Evolutionary conservation across 2,113 vertebrate genomes (phyloP).

Genomic region (Poicephalus meyeri): DNA sequence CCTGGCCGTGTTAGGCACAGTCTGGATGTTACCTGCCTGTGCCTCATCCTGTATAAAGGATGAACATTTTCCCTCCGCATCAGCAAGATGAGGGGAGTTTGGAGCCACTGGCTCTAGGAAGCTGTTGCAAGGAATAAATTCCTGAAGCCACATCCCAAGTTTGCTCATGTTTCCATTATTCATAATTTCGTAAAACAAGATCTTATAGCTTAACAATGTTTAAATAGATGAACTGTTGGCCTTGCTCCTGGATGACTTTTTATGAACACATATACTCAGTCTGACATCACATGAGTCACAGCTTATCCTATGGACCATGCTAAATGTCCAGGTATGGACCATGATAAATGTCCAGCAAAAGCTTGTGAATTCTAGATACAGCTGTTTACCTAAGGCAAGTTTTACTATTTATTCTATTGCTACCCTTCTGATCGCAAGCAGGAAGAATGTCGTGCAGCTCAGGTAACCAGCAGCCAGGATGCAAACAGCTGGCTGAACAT

Average conservation of each 20-base stretch:
- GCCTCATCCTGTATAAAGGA: background rate
- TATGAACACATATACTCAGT: background rate
- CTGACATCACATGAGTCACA: background rate
- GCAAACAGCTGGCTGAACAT: background rate
- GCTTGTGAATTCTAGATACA: background rate
- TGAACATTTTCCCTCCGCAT: background rate
- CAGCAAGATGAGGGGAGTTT: background rate
- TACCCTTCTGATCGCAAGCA: background rate
- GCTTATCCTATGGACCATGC: accelerated
- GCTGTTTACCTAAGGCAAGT: background rate
- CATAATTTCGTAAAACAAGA: background rate
- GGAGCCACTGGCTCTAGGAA: background rate
- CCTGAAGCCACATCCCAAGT: background rate
- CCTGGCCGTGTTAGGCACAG: background rate
- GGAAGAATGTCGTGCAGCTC: background rate
- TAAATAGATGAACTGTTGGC: background rate
- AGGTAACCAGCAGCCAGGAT: background rate
- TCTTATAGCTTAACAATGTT: background rate
- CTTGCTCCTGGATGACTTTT: background rate
- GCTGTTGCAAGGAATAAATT: background rate
- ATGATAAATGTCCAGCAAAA: accelerated
- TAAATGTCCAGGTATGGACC: background rate
- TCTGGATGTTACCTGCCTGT: background rate
- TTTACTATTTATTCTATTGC: background rate
- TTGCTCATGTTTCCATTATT: background rate